These are phyloP conservation scores for Griposia aprilina DNA, from an alignment of 2,888 invertebrate species.

Conservation along the genomic window DNA sequence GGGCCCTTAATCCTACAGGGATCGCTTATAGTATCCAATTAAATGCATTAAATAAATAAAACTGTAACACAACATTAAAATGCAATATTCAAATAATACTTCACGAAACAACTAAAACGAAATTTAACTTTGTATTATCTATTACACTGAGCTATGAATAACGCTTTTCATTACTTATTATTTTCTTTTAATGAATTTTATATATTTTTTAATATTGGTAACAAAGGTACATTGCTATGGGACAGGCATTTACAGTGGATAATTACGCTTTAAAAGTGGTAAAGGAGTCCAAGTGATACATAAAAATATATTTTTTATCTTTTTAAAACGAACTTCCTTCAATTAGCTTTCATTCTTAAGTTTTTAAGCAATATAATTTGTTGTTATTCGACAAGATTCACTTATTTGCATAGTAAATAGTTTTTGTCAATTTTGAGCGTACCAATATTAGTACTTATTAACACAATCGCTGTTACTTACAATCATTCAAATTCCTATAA, in stretches of 20 bases:
- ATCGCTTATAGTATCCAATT: constrained; percentile 8
- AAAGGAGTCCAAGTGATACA: constrained; percentile 58
- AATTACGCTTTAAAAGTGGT: constrained; percentile 54
- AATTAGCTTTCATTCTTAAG: constrained; percentile 38
- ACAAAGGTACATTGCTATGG: constrained; percentile 54
- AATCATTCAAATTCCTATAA: neutral
- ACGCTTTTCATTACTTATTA: constrained; percentile 46
- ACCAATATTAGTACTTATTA: no score
- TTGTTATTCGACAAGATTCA: constrained; percentile 58
- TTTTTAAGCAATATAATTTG: constrained; percentile 29
- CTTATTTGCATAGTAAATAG: neutral
- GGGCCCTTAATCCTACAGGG: neutral
- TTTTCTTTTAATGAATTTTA: constrained; percentile 30
- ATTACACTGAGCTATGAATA: constrained; percentile 45
- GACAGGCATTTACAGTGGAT: constrained; percentile 36
- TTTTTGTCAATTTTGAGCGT: neutral
- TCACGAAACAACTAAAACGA: constrained; percentile 30
- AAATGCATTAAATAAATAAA: constrained; percentile 26
- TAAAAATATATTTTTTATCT: constrained; percentile 66
- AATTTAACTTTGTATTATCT: constrained; percentile 33
- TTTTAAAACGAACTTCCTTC: constrained; percentile 56
- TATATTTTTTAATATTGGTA: constrained; percentile 47
- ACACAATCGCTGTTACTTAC: neutral
- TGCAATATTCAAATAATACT: constrained; percentile 22
- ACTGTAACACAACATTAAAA: constrained; percentile 35